Percentiles rank a stretch among this genome's conserved stretches.
phyloP scores from a whole-genome alignment of 2,113 vertebrate genomes.

The Prunella fulvescens region DNA sequence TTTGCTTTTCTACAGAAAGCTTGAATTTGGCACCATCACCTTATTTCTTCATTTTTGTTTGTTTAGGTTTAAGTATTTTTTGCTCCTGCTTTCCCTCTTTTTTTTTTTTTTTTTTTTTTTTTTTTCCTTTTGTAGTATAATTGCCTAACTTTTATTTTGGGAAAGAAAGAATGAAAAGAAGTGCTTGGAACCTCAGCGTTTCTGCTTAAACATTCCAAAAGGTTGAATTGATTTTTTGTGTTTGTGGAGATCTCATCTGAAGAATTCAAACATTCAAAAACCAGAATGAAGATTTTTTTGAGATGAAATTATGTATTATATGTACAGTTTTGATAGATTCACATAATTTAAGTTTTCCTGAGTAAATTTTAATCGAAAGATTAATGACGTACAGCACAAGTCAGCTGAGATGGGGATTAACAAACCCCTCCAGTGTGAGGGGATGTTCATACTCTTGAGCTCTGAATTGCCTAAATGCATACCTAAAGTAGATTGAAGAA shows the following conservation, averaged over 20 bases:
- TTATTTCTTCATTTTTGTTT: background rate
- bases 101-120: too few relatives aligned
- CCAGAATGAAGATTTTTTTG: background rate
- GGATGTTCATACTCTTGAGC: background rate
- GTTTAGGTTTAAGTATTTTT: background rate
- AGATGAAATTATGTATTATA: background rate
- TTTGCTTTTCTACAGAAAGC: background rate
- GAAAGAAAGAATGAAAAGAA: background rate
- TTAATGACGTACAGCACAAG: background rate
- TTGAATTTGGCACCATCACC: background rate
- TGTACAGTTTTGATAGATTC: background rate
- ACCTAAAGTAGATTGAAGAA: background rate
- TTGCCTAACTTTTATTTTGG: background rate
- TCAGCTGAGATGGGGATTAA: background rate
- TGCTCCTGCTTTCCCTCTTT: rapidly evolving
- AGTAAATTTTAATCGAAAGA: background rate
- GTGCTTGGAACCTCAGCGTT: background rate
- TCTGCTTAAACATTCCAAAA: background rate
- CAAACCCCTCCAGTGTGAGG: background rate
- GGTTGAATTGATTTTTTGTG: background rate
- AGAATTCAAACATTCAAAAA: background rate
- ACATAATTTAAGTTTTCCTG: background rate
- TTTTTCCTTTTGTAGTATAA: background rate
- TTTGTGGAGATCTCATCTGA: background rate
- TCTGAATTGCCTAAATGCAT: background rate